Evolutionary conservation across 2,113 vertebrate genomes (phyloP), one percentile per base, ranked within the genome.

Genomic region (Phyllopteryx taeniolatus): DNA sequence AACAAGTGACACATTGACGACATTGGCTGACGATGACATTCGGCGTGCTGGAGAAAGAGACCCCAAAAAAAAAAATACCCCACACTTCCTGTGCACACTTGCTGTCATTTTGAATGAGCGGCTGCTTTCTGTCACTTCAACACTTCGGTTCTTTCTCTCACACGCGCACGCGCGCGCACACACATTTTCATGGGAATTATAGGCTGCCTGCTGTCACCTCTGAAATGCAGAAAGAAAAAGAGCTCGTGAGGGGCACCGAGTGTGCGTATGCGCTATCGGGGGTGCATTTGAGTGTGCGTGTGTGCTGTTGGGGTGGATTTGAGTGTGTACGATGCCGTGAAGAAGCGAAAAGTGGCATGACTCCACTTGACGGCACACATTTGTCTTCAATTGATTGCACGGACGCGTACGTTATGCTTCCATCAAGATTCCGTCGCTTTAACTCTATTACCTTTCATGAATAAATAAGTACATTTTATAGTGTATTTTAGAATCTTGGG

Each of bases 1-100:
- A 78, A 75, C 57, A 73, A 77, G 73, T 83, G 90, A 83, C 80
- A 87, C 70, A 70, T 81, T 79, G 61, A 57, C 53, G 74, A 84
- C 75, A 76, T 59, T 77, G 67, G 79, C 27, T 68, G 77, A 80
- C 74, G 87, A 80, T 86, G 81, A 84, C 85, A 83, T 85, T 83
- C 77, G 46, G 68, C 2, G 17, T 61, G 35, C 35, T 6, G 35
- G 35, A 39, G 35, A 39, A 39, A 39, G 35, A 27, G 27, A 1
- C 27, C n/a, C n/a, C n/a, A n/a, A n/a, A 27, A 27, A 27, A 27
- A 27, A 27, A 27, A 27, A 27, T 27, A n/a, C n/a, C n/a, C n/a
- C n/a, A 74, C 47, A 66, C 75, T 81, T 76, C 51, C 75, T 82
- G 85, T 75, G 79, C 80, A 83, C 80, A 64, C 64, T 72, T 17